These are phyloP conservation scores for Brenthis ino DNA, from an alignment of 2,888 invertebrate genomes.

Conservation along the genomic window DNA sequence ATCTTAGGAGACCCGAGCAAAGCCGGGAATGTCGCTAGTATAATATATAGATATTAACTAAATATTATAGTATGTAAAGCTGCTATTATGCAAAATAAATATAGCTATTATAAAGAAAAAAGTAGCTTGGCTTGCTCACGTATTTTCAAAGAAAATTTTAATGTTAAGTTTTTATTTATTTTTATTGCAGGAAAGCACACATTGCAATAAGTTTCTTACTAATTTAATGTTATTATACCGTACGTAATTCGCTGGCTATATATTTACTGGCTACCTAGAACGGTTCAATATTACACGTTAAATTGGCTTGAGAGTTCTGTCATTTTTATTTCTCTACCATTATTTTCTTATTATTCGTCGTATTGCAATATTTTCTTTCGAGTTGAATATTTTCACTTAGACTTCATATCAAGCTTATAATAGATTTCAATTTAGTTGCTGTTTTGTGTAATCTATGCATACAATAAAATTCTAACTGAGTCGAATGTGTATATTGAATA, in stretches of 20 bases:
- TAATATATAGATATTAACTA: background rate
- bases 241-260: background rate
- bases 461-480: too few relatives aligned
- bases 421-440: background rate
- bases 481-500: too few relatives aligned
- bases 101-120: conserved; percentile 8
- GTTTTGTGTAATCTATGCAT: background rate
- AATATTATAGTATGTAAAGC: background rate
- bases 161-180: background rate
- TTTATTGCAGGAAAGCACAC: background rate
- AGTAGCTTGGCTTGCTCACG: background rate
- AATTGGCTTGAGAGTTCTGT: too few relatives aligned
- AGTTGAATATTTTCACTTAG: background rate
- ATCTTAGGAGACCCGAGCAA: too few relatives aligned
- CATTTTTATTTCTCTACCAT: too few relatives aligned
- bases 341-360: too few relatives aligned
- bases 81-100: conserved; percentile 12
- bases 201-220: conserved; percentile 2
- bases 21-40: too few relatives aligned
- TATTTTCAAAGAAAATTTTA: background rate
- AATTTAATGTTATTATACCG: background rate
- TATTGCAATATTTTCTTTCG: background rate
- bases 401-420: background rate
- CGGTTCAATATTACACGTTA: too few relatives aligned
- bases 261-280: too few relatives aligned